Evolutionary conservation across 2,888 invertebrate species (phyloP), one percentile per base, ranked within the genome.

Genomic region (Vanessa cardui): DNA sequence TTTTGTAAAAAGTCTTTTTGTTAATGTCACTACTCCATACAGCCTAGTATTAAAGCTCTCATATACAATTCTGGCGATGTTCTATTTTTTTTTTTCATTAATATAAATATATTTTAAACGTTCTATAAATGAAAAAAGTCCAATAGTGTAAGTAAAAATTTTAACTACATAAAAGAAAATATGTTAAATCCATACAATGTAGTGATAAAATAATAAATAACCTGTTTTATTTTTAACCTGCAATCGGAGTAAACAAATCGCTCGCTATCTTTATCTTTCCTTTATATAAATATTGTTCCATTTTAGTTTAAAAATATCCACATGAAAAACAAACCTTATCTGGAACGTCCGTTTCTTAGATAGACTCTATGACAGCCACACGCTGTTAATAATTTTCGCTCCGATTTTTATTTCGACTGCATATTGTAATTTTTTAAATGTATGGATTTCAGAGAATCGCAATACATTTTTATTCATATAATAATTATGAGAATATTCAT

Each of bases 351-450:
- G 64, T 61, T 61, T 62, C 56, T 64, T 50, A 63, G 52, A 72
- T 73, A 63, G 65, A 72, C 73, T 64, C 66, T 62, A 64, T 73
- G 70, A 72, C 73, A 70, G 68, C 63, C 66, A 67, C 67, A 71
- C 70, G 66, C 65, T 68, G 65, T 70, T 26, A 69, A 70, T 70
- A 70, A 67, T 71, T 64, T 66, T 63, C 66, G 62, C 62, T 67
- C 67, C 64, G 50, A 68, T 68, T 66, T 64, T 68, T 68, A 60
- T 70, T 71, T 68, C 68, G 62, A 69, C 69, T 56, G 66, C 52
- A 67, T 67, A 67, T 65, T 69, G 52, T 67, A 62, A 65, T 54
- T 63, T 69, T 64, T 72, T 65, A 69, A 67, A 33, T 67, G 49
- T 70, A 66, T 71, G 66, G 69, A 69, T 63, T 69, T 58, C 60